These are phyloP conservation scores for Spondyliosoma cantharus DNA, from an alignment of 2,797 vertebrate genomes.

Conservation along the genomic window DNA sequence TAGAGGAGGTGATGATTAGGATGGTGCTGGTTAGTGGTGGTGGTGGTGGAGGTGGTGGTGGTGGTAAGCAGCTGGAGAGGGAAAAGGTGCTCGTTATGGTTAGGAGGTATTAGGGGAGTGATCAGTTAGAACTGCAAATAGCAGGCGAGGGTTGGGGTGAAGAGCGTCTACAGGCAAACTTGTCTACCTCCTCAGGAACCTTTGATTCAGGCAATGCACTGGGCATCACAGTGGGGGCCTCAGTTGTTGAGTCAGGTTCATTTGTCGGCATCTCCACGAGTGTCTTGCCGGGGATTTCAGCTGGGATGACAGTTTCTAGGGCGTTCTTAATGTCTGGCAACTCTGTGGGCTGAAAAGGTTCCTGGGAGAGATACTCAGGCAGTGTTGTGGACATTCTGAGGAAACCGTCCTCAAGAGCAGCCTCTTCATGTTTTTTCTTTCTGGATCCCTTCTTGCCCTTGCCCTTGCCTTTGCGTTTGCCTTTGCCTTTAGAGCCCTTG, in stretches of 20 bases:
- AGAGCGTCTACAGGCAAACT: slow-evolving; percentile 51
- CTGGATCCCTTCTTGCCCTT: slow-evolving; percentile 76
- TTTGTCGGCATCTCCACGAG: slow-evolving; percentile 74
- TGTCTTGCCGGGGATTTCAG: slow-evolving; percentile 49
- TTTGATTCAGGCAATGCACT: slow-evolving; percentile 64
- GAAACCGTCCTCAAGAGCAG: slow-evolving; percentile 73
- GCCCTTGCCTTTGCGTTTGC: slow-evolving; percentile 74
- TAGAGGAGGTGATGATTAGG: slow-evolving; percentile 45
- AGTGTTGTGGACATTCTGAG: slow-evolving; percentile 71
- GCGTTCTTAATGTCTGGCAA: slow-evolving; percentile 36
- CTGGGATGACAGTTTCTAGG: slow-evolving; percentile 33
- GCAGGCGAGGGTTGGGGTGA: slow-evolving; percentile 25
- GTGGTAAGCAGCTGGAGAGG: slow-evolving; percentile 36
- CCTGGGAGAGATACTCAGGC: slow-evolving; percentile 71
- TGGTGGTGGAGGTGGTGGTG: slow-evolving; percentile 65
- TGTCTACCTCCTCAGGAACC: slow-evolving; percentile 78
- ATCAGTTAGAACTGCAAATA: slow-evolving; percentile 61
- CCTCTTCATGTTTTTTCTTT: slow-evolving; percentile 75
- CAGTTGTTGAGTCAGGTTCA: slow-evolving; percentile 69
- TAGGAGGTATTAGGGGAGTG: slow-evolving; percentile 70
- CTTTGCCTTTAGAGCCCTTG: slow-evolving; percentile 77
- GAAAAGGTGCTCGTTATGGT: slow-evolving; percentile 68
- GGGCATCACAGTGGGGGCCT: slow-evolving; percentile 57
- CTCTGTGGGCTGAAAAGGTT: slow-evolving; percentile 54
- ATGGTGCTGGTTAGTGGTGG: slow-evolving; percentile 74